Evolutionary conservation across 2,888 invertebrate species (phyloP).

Genomic region (Mayetiola destructor): DNA sequence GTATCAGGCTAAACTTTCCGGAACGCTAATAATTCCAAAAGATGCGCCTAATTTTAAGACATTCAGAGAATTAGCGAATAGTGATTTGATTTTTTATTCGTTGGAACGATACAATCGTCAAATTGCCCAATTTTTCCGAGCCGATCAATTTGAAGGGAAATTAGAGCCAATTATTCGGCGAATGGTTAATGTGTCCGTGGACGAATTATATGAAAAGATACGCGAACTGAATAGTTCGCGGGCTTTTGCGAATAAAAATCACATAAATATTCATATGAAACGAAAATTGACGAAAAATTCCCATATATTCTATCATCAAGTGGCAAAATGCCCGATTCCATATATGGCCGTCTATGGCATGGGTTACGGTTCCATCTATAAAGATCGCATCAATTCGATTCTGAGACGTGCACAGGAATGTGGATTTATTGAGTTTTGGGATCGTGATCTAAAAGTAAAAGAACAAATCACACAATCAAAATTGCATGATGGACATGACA

Average conservation of each 20-base stretch:
- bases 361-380: constrained; percentile 44
- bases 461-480: background rate
- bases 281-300: constrained; percentile 28
- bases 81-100: constrained; percentile 29
- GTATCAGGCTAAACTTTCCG: constrained; percentile 31
- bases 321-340: constrained; percentile 40
- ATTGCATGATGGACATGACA: constrained; percentile 18
- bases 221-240: constrained; percentile 34
- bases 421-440: constrained; percentile 37
- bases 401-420: constrained; percentile 38
- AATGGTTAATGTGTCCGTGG: constrained; percentile 33
- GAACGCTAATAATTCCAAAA: constrained; percentile 28
- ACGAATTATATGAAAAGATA: constrained; percentile 32
- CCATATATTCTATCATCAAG: constrained; percentile 25
- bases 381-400: constrained; percentile 36
- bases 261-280: constrained; percentile 29
- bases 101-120: constrained; percentile 29
- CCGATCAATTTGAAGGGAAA: constrained; percentile 29
- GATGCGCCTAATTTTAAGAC: constrained; percentile 28
- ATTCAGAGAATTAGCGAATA: constrained; percentile 25
- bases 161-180: constrained; percentile 27
- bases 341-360: constrained; percentile 42
- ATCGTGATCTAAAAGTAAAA: constrained; percentile 15
- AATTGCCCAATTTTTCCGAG: constrained; percentile 33
- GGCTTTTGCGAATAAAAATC: constrained; percentile 38